These are phyloP conservation scores for Eupsilia transversa DNA, from an alignment of 2,888 invertebrate species.

Conservation along the genomic window DNA sequence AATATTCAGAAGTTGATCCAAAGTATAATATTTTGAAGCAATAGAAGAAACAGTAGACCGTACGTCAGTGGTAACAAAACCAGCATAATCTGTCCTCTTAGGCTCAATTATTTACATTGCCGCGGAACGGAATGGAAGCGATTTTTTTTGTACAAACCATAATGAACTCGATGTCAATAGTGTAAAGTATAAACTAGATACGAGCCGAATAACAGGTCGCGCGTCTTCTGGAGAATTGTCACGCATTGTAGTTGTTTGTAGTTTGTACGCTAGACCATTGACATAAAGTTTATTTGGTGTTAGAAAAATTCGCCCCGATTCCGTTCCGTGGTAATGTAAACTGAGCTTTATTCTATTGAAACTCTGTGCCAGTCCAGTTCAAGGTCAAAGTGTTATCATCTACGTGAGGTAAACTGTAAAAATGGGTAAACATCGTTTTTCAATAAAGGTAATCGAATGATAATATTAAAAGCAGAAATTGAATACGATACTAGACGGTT, in stretches of 20 bases:
- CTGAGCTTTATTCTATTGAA: not conserved
- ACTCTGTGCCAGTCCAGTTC: not conserved
- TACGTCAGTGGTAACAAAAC: not conserved
- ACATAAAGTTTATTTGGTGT: too few relatives aligned
- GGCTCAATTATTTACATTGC: too few relatives aligned
- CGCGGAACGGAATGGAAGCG: too few relatives aligned
- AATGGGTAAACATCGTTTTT: not conserved
- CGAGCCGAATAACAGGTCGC: too few relatives aligned
- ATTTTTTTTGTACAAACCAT: too few relatives aligned
- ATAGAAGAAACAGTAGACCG: not conserved
- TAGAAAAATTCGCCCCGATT: too few relatives aligned
- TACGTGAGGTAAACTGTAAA: not conserved
- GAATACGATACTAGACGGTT: not conserved
- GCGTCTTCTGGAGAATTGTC: too few relatives aligned
- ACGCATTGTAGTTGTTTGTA: too few relatives aligned
- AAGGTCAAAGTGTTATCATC: not conserved
- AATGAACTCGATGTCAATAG: too few relatives aligned
- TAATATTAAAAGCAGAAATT: slow-evolving; percentile 18
- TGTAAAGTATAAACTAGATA: too few relatives aligned
- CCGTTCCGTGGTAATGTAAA: too few relatives aligned
- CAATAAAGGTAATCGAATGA: slow-evolving; percentile 18
- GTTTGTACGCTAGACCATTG: too few relatives aligned
- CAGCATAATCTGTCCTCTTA: not conserved
- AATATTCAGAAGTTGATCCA: not conserved
- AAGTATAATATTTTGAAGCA: not conserved